phyloP scores from a whole-genome alignment of 2,888 invertebrate genomes.

The Cerastis leucographa region DNA sequence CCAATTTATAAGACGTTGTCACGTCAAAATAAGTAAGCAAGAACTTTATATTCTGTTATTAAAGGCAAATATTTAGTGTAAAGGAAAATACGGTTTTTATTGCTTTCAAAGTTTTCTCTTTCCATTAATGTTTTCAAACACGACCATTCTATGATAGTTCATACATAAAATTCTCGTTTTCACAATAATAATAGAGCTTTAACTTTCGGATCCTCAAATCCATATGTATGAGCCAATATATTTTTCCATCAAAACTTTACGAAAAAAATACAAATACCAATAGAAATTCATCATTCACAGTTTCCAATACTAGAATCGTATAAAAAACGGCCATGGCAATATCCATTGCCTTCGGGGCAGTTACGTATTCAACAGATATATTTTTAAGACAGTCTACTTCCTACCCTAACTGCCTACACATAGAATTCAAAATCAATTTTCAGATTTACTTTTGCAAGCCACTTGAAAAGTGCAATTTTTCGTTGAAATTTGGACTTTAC shows the following conservation, averaged over 20 bases:
- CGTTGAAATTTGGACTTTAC: conserved; percentile 36
- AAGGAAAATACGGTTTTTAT: neutral
- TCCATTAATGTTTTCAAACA: conserved; percentile 30
- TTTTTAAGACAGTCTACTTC: conserved; percentile 43
- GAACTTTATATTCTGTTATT: neutral
- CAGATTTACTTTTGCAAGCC: conserved; percentile 12
- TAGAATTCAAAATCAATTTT: conserved; percentile 42
- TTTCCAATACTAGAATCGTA: conserved; percentile 75
- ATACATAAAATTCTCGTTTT: conserved; percentile 39
- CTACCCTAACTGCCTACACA: conserved; percentile 2
- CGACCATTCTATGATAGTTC: conserved; percentile 1
- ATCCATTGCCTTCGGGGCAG: conserved; percentile 79
- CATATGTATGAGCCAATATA: conserved; percentile 68
- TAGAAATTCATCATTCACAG: conserved; percentile 75
- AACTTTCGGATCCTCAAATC: conserved; percentile 49
- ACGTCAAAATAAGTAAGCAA: neutral
- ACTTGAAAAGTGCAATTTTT: conserved; percentile 11
- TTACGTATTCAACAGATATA: conserved; percentile 71
- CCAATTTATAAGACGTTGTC: too few species aligned
- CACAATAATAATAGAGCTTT: conserved; percentile 33
- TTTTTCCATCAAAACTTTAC: conserved; percentile 68
- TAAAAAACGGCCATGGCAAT: conserved; percentile 81
- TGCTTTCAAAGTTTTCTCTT: conserved; percentile 8
- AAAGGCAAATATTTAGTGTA: neutral
- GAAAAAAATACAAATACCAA: conserved; percentile 74